Evolutionary conservation across 2,113 vertebrate species (phyloP).

Genomic region (Corvus cornix): DNA sequence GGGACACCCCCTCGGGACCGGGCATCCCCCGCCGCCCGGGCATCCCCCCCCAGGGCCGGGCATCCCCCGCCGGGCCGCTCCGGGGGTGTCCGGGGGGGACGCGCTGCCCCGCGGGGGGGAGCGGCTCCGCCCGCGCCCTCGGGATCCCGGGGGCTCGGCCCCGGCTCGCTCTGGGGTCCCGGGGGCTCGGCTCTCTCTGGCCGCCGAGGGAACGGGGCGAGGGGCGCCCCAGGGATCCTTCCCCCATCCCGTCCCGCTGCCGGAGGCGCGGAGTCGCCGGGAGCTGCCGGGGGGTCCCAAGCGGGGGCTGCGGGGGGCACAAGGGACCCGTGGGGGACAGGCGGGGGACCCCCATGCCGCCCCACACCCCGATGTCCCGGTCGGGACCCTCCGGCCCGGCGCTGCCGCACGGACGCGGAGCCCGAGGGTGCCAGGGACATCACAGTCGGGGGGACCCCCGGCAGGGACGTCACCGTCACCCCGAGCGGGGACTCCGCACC

Average conservation of each 20-base stretch:
- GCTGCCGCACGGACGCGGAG: neutral
- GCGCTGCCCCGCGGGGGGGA: neutral
- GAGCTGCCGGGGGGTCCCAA: neutral
- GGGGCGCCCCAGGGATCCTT: too few species aligned
- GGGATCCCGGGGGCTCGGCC: neutral
- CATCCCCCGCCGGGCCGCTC: neutral
- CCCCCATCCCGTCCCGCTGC: neutral
- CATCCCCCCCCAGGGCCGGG: neutral
- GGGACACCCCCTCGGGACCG: neutral
- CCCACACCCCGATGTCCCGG: neutral
- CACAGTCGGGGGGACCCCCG: too few species aligned
- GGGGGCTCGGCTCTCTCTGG: neutral
- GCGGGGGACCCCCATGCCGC: neutral
- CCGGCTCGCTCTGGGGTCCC: neutral
- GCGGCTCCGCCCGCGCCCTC: neutral
- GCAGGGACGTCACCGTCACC: neutral
- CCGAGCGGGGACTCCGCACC: neutral
- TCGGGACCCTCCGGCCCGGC: neutral
- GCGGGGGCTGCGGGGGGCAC: neutral
- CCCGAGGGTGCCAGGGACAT: neutral
- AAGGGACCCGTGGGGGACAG: neutral
- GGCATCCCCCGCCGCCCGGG: neutral
- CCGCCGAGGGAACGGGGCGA: too few species aligned
- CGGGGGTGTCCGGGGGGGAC: neutral
- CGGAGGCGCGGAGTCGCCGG: neutral